phyloP scores from a whole-genome alignment of 2,888 invertebrate genomes.

The Hecatera dysodea region DNA sequence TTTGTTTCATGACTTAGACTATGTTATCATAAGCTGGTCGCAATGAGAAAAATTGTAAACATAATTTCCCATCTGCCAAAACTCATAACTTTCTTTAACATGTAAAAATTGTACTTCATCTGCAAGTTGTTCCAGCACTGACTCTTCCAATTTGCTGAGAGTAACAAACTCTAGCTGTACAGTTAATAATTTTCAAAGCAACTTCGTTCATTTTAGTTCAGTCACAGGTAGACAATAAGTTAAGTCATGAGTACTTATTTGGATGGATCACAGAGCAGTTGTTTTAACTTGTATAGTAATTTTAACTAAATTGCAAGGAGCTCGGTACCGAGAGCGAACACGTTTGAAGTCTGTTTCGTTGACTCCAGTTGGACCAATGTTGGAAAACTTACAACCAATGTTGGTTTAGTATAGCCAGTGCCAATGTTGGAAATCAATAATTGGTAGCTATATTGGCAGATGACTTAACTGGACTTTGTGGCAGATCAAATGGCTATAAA shows the following conservation, averaged over 20 bases:
- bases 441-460: neutral
- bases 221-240: constrained; percentile 62
- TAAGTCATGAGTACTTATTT: constrained; percentile 61
- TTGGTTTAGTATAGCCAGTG: neutral
- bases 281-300: constrained; percentile 61
- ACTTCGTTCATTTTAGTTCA: constrained; percentile 50
- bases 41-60: neutral
- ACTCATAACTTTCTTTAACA: neutral
- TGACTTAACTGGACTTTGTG: too few relatives aligned
- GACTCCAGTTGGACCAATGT: constrained; percentile 35
- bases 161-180: constrained; percentile 45
- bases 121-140: constrained; percentile 13
- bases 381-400: constrained; percentile 36
- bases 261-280: constrained; percentile 57
- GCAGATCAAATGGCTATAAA: neutral
- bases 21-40: neutral
- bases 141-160: constrained; percentile 50
- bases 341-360: constrained; percentile 36
- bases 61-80: neutral
- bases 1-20: too few relatives aligned
- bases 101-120: constrained; percentile 4
- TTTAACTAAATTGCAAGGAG: constrained; percentile 47
- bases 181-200: constrained; percentile 35
- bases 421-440: constrained; percentile 10
- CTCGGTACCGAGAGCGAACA: constrained; percentile 24